Evolutionary conservation across 2,797 vertebrate species (phyloP).

Genomic region (Melanotaenia trifasciata): DNA sequence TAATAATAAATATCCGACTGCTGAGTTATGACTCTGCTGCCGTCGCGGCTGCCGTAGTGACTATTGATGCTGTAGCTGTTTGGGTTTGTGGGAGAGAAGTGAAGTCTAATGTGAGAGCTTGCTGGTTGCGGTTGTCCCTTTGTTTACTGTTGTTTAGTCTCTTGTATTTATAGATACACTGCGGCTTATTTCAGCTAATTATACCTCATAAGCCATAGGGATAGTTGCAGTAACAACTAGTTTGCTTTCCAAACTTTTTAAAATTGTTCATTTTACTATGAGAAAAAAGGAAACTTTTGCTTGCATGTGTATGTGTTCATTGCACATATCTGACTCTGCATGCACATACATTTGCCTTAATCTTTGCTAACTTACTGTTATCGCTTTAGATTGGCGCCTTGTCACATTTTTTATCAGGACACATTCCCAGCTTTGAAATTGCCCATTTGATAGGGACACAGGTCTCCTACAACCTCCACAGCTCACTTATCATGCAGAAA

Average conservation of each 20-base stretch:
- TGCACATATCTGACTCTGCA: neutral
- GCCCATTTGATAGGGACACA: slow-evolving; percentile 12
- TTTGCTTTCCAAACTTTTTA: slow-evolving; percentile 60
- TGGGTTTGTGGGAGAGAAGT: slow-evolving; percentile 54
- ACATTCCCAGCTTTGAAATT: slow-evolving; percentile 27
- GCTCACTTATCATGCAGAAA: slow-evolving; percentile 69
- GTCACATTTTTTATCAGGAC: slow-evolving; percentile 19
- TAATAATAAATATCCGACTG: slow-evolving; percentile 27
- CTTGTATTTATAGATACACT: slow-evolving; percentile 74
- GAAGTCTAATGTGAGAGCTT: slow-evolving; percentile 61
- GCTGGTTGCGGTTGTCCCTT: slow-evolving; percentile 64
- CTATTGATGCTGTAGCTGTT: slow-evolving; percentile 54
- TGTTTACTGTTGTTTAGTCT: slow-evolving; percentile 75
- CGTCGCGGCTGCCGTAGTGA: slow-evolving; percentile 26
- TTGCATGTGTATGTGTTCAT: slow-evolving; percentile 7
- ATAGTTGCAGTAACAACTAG: slow-evolving; percentile 70
- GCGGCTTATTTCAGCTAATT: slow-evolving; percentile 64
- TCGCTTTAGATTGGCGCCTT: slow-evolving; percentile 8
- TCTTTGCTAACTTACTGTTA: slow-evolving; percentile 7
- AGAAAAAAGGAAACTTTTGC: slow-evolving; percentile 28
- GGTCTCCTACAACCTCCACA: slow-evolving; percentile 36
- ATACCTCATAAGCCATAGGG: slow-evolving; percentile 56
- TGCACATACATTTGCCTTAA: slow-evolving; percentile 7
- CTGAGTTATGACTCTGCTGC: slow-evolving; percentile 33
- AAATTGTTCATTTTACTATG: slow-evolving; percentile 28